Conservation (phyloP, 2,113 vertebrate genomes). For the Sakesphorus luctuosus region DNA sequence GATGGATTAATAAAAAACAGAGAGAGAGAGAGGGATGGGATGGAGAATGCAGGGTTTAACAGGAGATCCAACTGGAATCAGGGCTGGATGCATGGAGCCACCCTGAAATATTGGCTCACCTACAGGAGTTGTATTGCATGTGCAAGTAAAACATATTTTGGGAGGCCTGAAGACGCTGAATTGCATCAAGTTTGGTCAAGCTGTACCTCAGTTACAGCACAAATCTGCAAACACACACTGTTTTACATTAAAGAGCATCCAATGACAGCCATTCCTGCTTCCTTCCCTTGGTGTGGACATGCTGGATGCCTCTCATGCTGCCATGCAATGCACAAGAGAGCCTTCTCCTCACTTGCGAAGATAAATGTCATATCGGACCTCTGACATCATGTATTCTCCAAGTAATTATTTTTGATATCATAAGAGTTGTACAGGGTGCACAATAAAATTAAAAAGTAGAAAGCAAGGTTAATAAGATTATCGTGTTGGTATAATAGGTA, state of each 20-base stretch:
- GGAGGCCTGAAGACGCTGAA: not conserved
- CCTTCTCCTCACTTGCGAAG: conserved; percentile 47
- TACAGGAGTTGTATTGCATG: rapidly evolving
- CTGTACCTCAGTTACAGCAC: rapidly evolving
- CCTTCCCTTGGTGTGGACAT: rapidly evolving
- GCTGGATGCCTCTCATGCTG: not conserved
- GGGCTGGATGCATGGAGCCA: not conserved
- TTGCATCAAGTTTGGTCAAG: not conserved
- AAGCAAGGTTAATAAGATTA: conserved; percentile 73
- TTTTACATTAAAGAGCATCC: not conserved
- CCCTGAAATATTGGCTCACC: not conserved
- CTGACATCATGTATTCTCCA: conserved; percentile 65
- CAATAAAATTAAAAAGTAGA: conserved; percentile 74
- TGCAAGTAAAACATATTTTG: not conserved
- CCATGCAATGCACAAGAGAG: not conserved
- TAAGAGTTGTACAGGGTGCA: conserved; percentile 65
- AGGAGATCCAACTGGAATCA: not conserved
- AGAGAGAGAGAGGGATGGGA: not conserved
- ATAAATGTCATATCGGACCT: conserved; percentile 64
- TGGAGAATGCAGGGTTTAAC: not conserved
- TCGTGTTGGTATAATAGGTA: conserved; percentile 64
- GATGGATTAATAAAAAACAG: not conserved
- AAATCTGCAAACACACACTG: not conserved
- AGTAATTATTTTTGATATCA: conserved; percentile 67
- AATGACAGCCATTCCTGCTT: not conserved